A percentile compares a stretch with the other conserved stretches of the same genome.
These are phyloP conservation scores for Gnathonemus longibarbis DNA, from an alignment of 2,113 vertebrate species.

Conservation along the genomic window DNA sequence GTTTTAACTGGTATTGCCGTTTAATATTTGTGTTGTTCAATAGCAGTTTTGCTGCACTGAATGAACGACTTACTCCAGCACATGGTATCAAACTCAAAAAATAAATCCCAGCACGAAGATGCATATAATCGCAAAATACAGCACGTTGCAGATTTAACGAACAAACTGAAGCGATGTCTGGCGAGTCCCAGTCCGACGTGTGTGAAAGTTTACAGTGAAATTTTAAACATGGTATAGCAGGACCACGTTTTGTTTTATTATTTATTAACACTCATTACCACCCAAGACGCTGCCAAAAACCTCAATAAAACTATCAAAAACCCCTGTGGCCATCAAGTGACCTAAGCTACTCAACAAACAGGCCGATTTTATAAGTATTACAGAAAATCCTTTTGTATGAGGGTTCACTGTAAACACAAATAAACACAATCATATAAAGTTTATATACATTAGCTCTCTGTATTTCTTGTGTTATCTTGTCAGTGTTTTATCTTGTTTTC, in stretches of 20 bases:
- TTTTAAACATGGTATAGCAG: background rate
- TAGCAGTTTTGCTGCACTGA: background rate
- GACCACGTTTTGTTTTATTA: background rate
- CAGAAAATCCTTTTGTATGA: background rate
- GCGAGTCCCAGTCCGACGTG: background rate
- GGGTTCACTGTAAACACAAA: background rate
- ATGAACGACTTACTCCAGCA: background rate
- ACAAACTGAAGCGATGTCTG: background rate
- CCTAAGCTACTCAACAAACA: background rate
- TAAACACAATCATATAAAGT: background rate
- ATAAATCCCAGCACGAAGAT: background rate
- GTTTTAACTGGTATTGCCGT: background rate
- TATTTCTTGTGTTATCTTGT: background rate
- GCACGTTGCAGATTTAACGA: background rate
- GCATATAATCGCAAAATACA: background rate
- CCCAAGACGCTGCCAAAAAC: background rate
- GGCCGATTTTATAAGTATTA: background rate
- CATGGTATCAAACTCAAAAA: background rate
- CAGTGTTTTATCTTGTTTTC: background rate
- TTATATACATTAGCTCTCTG: background rate
- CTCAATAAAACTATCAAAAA: background rate
- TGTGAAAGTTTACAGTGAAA: background rate
- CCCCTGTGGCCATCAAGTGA: background rate
- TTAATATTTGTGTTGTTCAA: background rate
- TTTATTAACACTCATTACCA: background rate